A percentile compares a stretch with the other conserved stretches of the same genome.
Evolutionary conservation across 1,140 invertebrate genomes (phyloP).

Genomic region (Cecropterus lyciades): DNA sequence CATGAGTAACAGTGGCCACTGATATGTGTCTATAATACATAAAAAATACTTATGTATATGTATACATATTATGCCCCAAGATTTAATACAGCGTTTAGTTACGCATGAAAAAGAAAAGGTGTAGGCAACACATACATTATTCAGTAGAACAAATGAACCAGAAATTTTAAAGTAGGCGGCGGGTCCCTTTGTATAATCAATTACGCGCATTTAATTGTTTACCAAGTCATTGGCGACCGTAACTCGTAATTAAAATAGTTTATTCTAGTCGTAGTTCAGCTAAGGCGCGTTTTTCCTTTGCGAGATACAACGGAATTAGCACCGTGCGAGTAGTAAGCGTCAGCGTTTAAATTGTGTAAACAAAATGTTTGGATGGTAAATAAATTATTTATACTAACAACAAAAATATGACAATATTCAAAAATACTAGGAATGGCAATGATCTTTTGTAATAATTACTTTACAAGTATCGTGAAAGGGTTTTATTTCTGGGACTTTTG

Average conservation of each 20-base stretch:
- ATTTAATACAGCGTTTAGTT: slow-evolving; percentile 30
- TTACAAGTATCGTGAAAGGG: too few relatives aligned
- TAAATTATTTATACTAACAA: background rate
- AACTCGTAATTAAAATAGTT: slow-evolving; percentile 73
- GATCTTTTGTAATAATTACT: too few relatives aligned
- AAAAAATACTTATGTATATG: background rate
- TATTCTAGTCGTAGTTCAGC: slow-evolving; percentile 56
- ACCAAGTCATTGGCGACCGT: slow-evolving; percentile 50
- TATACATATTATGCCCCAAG: background rate
- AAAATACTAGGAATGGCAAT: too few relatives aligned
- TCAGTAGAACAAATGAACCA: slow-evolving; percentile 52
- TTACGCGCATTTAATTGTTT: slow-evolving; percentile 62
- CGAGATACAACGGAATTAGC: slow-evolving; percentile 42
- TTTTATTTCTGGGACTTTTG: too few relatives aligned
- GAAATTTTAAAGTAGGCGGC: slow-evolving; percentile 45
- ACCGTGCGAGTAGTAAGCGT: slow-evolving; percentile 13
- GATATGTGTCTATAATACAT: too few relatives aligned
- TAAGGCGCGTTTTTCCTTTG: slow-evolving; percentile 61
- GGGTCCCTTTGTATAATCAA: slow-evolving; percentile 57
- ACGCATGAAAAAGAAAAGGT: slow-evolving; percentile 34
- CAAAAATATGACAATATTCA: too few relatives aligned
- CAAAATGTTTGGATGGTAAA: background rate
- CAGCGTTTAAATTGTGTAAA: slow-evolving; percentile 1
- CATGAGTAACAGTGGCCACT: too few relatives aligned
- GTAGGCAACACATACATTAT: slow-evolving; percentile 48